These are phyloP conservation scores for Drosophila bocqueti DNA, from an alignment of 1,140 invertebrate species.

Conservation along the genomic window DNA sequence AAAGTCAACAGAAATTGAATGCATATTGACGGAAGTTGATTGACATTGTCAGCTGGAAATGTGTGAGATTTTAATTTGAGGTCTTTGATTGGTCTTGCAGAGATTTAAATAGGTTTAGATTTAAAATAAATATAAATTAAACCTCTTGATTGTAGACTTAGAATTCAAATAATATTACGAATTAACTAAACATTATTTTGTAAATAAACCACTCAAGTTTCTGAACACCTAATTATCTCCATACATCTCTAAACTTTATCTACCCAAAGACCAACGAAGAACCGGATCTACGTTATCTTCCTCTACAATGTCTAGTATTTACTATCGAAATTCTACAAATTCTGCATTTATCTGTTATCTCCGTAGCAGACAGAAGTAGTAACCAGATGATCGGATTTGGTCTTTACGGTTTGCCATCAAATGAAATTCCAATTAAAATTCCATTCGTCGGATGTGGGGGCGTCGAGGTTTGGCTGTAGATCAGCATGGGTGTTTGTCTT, in stretches of 20 bases:
- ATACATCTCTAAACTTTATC: background rate
- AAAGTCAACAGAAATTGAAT: constrained; percentile 42
- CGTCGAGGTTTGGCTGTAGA: constrained; percentile 15
- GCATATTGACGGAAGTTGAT: constrained; percentile 2
- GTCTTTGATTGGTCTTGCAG: background rate
- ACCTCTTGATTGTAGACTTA: too few relatives aligned
- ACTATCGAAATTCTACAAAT: constrained; percentile 28
- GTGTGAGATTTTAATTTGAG: background rate
- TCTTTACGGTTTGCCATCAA: constrained; percentile 24
- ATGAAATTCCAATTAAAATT: constrained; percentile 73
- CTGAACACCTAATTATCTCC: background rate
- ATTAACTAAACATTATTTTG: background rate
- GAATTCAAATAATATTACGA: background rate
- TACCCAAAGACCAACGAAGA: constrained; percentile 8
- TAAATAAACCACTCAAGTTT: background rate
- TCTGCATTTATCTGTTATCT: constrained; percentile 12
- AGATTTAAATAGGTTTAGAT: background rate
- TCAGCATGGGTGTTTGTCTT: constrained; percentile 38
- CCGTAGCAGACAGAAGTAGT: constrained; percentile 9
- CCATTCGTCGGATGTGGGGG: constrained; percentile 10
- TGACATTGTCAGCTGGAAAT: background rate
- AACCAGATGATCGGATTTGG: constrained; percentile 34
- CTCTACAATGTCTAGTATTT: constrained; percentile 8
- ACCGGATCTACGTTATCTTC: background rate
- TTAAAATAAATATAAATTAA: background rate